Conservation (phyloP, 2,113 vertebrate genomes). For the Prionailurus bengalensis region DNA sequence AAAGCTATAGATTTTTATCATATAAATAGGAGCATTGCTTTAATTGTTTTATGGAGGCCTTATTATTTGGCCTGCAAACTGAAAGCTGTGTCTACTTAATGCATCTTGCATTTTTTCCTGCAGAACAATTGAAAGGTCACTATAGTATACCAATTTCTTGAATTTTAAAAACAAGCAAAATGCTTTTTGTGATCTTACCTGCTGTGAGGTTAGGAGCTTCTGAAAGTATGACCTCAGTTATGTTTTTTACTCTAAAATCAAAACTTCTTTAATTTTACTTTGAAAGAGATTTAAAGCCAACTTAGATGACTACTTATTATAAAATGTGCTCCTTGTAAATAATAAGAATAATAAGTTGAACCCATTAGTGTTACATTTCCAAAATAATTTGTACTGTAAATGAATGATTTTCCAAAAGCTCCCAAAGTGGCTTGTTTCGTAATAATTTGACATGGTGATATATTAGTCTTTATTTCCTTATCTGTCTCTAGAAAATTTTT, state of each 20-base stretch:
- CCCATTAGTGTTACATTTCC: constrained; percentile 51
- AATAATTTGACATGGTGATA: not conserved
- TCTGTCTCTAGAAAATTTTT: not conserved
- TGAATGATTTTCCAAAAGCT: constrained; percentile 52
- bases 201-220: not conserved
- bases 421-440: not conserved
- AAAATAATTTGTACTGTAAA: constrained; percentile 23
- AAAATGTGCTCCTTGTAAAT: constrained; percentile 42
- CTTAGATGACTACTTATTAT: constrained; percentile 27
- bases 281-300: constrained; percentile 23
- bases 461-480: not conserved
- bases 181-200: constrained; percentile 59
- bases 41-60: not conserved
- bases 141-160: not conserved
- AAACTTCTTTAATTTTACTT: constrained; percentile 18
- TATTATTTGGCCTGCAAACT: not conserved
- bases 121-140: not conserved
- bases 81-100: not conserved
- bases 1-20: constrained; percentile 28
- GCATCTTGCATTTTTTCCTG: not conserved
- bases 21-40: constrained; percentile 10
- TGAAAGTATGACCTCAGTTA: not conserved
- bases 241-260: constrained; percentile 28
- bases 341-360: constrained; percentile 18
- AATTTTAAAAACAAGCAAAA: constrained; percentile 35